phyloP scores from a whole-genome alignment of 2,888 invertebrate species.

The Gerris lacustris region DNA sequence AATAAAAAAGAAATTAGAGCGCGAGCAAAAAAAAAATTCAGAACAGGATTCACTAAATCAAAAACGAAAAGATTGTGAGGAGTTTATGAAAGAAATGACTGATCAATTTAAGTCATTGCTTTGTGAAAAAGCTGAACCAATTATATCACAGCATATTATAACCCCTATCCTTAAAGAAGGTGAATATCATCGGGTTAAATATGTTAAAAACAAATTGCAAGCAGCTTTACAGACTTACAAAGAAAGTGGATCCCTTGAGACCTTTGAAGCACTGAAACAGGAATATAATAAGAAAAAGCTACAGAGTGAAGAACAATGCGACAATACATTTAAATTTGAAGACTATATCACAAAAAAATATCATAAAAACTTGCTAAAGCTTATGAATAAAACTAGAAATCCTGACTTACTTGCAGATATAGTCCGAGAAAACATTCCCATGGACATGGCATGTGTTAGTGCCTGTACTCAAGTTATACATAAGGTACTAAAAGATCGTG shows the following conservation, averaged over 20 bases:
- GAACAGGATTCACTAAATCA: too few species aligned
- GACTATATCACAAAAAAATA: background rate
- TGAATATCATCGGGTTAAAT: background rate
- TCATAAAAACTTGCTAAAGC: background rate
- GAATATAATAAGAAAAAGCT: background rate
- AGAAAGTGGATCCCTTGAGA: background rate
- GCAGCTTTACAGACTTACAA: background rate
- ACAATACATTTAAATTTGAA: background rate
- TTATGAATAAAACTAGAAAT: background rate
- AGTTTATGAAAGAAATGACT: background rate
- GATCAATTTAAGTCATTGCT: background rate
- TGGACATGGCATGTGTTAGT: constrained; percentile 8
- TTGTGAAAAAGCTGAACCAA: background rate
- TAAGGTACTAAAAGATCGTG: background rate
- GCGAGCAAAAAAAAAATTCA: background rate
- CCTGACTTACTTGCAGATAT: constrained; percentile 4
- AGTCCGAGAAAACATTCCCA: constrained; percentile 4
- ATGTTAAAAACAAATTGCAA: background rate
- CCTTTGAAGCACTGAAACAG: background rate
- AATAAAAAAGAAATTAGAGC: background rate
- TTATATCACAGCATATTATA: background rate
- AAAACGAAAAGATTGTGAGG: background rate
- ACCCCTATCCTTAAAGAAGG: background rate
- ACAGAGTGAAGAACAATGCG: background rate
- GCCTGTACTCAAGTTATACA: background rate